Evolutionary conservation across 2,113 vertebrate genomes (phyloP), one percentile per base, ranked within the genome.

Genomic region (Podarcis cretensis): DNA sequence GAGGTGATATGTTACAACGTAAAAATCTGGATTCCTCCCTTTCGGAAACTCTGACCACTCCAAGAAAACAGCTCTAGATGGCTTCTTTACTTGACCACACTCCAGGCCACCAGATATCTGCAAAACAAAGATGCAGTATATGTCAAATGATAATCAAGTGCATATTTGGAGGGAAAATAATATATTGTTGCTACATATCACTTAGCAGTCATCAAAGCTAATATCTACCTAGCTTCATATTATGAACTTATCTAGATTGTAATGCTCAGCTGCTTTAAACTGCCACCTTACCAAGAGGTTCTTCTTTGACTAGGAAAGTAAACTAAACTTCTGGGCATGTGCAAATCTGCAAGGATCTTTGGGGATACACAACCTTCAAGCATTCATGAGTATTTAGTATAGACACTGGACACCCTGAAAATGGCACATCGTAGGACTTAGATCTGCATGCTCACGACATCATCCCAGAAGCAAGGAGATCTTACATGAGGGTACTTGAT

Each of bases 21-120:
- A 98, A 94, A 92, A 90, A 79, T 97, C 97, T 92, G 97, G 89
- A 90, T 92, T 90, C 65, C 63, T 78, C 95, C 89, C 92, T 63
- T 93, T 87, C 14, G 96, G 94, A 89, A 98, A 96, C 66, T 93
- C 89, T 84, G 94, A 88, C 96, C 98, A 98, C 30, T 96, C 93
- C 89, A 98, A 68, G 81, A 94, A 92, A 91, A 96, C 85, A 21
- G 48, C 71, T 91, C 93, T 93, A 92, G 94, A 90, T 80, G 94
- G 91, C 32, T 91, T 96, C 92, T 86, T 93, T 18, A 0, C 57
- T 81, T 79, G 76, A 43, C 84, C 84, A 92, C 92, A 95, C 5
- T 93, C 81, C 5, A 97, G 90, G 78, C 90, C 89, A 81, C 94
- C 75, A 37, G 93, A 96, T 78, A 90, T 89, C 98, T 98, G 91